A percentile compares a stretch with the other conserved stretches of the same genome.
Conservation (phyloP, 2,797 vertebrate species). For the Pogoniulus pusillus region DNA sequence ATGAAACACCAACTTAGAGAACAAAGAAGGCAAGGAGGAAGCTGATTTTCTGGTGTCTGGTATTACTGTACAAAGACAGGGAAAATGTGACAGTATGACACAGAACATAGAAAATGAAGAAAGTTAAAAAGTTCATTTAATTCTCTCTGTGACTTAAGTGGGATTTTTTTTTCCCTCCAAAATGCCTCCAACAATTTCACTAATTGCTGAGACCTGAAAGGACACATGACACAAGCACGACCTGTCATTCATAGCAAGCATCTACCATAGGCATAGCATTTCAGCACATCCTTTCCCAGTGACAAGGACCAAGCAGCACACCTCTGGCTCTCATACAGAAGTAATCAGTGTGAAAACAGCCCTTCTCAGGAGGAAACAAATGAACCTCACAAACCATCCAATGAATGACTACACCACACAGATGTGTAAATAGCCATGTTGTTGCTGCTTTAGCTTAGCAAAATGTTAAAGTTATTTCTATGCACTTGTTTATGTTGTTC, state of each 20-base stretch:
- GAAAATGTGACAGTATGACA: neutral
- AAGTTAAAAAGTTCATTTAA: neutral
- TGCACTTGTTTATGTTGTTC: neutral
- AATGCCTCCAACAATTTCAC: neutral
- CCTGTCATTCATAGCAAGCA: neutral
- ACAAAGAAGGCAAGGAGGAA: neutral
- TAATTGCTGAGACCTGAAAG: neutral
- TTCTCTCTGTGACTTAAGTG: neutral
- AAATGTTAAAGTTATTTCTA: neutral
- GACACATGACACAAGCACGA: neutral
- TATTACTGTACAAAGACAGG: neutral
- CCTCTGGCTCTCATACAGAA: neutral
- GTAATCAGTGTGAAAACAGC: conserved; percentile 8
- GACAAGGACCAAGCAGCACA: neutral
- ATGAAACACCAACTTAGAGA: neutral
- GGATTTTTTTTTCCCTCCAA: neutral
- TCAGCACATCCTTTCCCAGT: neutral
- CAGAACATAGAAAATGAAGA: neutral
- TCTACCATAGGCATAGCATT: neutral
- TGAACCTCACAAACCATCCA: neutral
- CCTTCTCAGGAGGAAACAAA: neutral
- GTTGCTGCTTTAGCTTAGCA: neutral
- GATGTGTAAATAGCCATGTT: neutral
- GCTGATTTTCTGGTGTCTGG: neutral
- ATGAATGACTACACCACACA: neutral